phyloP scores from a whole-genome alignment of 2,888 invertebrate species.

The Anorthoa munda region DNA sequence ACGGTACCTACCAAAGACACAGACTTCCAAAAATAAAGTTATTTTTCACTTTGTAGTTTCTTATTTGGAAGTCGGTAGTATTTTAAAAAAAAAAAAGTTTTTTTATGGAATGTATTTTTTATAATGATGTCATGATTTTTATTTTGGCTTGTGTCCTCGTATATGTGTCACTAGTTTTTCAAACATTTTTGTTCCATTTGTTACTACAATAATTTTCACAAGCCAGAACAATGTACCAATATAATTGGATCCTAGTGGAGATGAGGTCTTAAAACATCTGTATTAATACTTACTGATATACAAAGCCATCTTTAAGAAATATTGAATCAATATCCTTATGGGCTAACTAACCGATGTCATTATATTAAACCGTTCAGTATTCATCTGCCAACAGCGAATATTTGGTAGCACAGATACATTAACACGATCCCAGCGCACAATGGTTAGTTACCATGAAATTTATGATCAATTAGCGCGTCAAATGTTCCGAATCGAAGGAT shows the following conservation, averaged over 20 bases:
- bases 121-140: slow-evolving; percentile 26
- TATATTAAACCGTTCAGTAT: slow-evolving; percentile 42
- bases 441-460: slow-evolving; percentile 60
- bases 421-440: slow-evolving; percentile 54
- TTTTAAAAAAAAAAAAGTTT: too few species aligned
- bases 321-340: slow-evolving; percentile 32
- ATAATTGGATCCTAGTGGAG: not conserved
- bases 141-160: not conserved
- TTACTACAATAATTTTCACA: not conserved
- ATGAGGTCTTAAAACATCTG: not conserved
- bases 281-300: not conserved
- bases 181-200: not conserved
- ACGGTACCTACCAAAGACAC: too few species aligned
- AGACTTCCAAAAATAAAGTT: too few species aligned
- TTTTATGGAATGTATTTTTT: slow-evolving; percentile 4
- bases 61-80: too few species aligned
- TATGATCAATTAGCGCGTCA: slow-evolving; percentile 53
- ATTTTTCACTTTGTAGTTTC: too few species aligned
- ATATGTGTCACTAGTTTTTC: not conserved
- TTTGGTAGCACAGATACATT: slow-evolving; percentile 43
- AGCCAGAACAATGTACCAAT: not conserved
- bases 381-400: slow-evolving; percentile 25
- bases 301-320: slow-evolving; percentile 4
- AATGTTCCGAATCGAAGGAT: slow-evolving; percentile 52
- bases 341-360: slow-evolving; percentile 12